These are phyloP conservation scores for Netelia fuscicornis DNA, from an alignment of 2,888 invertebrate genomes.

Conservation along the genomic window DNA sequence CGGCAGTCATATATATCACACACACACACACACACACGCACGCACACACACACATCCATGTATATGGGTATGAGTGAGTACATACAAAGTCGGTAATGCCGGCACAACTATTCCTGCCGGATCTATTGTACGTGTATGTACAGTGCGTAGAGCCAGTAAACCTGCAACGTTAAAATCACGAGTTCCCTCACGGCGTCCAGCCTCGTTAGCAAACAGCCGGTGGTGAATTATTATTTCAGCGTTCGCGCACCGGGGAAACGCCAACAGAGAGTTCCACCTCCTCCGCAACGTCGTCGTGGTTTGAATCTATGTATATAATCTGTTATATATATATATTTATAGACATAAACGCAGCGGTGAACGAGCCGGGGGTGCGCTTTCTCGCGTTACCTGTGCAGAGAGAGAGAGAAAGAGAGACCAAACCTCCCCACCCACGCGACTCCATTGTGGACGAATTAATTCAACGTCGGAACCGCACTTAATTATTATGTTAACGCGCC, in stretches of 20 bases:
- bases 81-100: neutral
- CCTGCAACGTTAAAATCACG: slow-evolving; percentile 67
- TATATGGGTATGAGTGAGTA: neutral
- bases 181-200: slow-evolving; percentile 66
- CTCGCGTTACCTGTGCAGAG: neutral
- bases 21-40: neutral
- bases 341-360: neutral
- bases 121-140: slow-evolving; percentile 39
- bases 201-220: slow-evolving; percentile 78
- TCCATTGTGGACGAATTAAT: slow-evolving; percentile 77
- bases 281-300: slow-evolving; percentile 33
- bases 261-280: slow-evolving; percentile 64
- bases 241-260: slow-evolving; percentile 48
- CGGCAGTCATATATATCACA: neutral
- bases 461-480: slow-evolving; percentile 74
- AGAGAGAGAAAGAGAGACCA: slow-evolving; percentile 45
- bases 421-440: slow-evolving; percentile 54
- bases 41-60: neutral
- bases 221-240: slow-evolving; percentile 79
- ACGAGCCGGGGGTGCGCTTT: neutral
- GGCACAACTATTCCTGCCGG: slow-evolving; percentile 34
- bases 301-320: slow-evolving; percentile 24
- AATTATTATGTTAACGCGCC: slow-evolving; percentile 76
- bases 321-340: slow-evolving; percentile 10
- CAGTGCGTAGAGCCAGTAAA: slow-evolving; percentile 58